phyloP scores from a whole-genome alignment of 1,140 invertebrate species.

The Lepidurus couesii region DNA sequence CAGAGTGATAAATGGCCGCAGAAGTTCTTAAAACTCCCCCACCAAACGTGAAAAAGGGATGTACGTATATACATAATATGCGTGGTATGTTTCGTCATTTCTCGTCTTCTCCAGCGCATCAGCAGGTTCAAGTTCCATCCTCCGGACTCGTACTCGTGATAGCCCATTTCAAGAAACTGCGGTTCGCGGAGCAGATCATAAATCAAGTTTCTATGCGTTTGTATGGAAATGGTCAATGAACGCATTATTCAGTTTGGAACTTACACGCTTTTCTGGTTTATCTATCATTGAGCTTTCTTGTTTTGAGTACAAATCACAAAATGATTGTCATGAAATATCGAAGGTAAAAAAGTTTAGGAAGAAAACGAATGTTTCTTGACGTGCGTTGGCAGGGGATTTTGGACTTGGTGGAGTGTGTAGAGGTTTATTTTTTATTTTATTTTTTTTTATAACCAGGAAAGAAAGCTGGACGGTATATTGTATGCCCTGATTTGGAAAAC shows the following conservation, averaged over 20 bases:
- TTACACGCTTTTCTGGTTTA: neutral
- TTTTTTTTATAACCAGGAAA: neutral
- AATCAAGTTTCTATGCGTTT: neutral
- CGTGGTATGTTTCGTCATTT: neutral
- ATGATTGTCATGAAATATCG: neutral
- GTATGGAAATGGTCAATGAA: neutral
- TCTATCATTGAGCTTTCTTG: neutral
- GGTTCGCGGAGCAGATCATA: neutral
- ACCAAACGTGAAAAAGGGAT: neutral
- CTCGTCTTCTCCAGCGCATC: slow-evolving; percentile 6
- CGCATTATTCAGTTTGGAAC: neutral
- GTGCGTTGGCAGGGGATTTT: neutral
- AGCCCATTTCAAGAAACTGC: too few species aligned
- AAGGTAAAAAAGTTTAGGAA: neutral
- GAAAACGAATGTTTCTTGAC: neutral
- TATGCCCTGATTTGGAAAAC: slow-evolving; percentile 1
- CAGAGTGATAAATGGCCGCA: neutral
- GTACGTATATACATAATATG: neutral
- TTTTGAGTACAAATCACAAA: neutral
- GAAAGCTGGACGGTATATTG: neutral
- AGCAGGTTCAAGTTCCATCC: neutral
- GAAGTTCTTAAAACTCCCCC: neutral
- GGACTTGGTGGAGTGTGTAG: neutral
- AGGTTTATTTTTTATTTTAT: neutral
- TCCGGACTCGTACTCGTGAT: neutral